A percentile compares a stretch with the other conserved stretches of the same genome.
These are phyloP conservation scores for Upupa epops DNA, from an alignment of 2,113 vertebrate genomes.

Conservation along the genomic window DNA sequence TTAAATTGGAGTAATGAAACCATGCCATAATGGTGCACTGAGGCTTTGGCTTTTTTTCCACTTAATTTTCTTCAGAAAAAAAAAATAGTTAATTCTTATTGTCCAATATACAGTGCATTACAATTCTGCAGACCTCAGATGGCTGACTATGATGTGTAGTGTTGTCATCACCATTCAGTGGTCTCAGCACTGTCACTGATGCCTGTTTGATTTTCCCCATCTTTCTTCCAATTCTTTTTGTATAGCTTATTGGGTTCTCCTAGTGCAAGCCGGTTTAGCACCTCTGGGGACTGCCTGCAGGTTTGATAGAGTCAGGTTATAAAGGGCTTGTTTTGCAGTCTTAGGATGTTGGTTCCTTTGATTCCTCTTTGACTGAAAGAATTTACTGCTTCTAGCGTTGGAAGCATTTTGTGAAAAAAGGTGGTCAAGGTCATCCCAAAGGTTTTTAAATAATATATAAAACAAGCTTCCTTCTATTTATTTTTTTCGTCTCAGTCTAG, in stretches of 20 bases:
- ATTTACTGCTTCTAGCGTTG: constrained; percentile 35
- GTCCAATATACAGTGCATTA: background rate
- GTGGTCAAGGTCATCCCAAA: constrained; percentile 29
- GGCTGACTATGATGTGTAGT: background rate
- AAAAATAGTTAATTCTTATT: background rate
- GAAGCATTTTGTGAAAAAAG: constrained; percentile 29
- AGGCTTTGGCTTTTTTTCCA: background rate
- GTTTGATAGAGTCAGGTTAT: constrained; percentile 10
- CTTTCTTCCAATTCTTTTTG: background rate
- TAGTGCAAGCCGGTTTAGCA: background rate
- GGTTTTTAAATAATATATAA: constrained; percentile 45
- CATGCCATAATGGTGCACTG: background rate
- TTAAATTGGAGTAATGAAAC: background rate
- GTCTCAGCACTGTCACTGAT: background rate
- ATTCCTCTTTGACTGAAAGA: constrained; percentile 46
- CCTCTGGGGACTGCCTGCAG: background rate
- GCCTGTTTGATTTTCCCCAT: background rate
- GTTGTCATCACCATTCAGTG: background rate
- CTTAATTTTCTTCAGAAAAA: background rate
- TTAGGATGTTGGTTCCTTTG: constrained; percentile 19
- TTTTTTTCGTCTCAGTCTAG: background rate
- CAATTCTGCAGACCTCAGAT: background rate
- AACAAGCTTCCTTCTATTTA: background rate
- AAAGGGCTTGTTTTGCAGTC: constrained; percentile 17
- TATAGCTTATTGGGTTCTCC: background rate